These are phyloP conservation scores for Gadopsis marmoratus DNA, from an alignment of 2,797 vertebrate genomes.

Conservation along the genomic window DNA sequence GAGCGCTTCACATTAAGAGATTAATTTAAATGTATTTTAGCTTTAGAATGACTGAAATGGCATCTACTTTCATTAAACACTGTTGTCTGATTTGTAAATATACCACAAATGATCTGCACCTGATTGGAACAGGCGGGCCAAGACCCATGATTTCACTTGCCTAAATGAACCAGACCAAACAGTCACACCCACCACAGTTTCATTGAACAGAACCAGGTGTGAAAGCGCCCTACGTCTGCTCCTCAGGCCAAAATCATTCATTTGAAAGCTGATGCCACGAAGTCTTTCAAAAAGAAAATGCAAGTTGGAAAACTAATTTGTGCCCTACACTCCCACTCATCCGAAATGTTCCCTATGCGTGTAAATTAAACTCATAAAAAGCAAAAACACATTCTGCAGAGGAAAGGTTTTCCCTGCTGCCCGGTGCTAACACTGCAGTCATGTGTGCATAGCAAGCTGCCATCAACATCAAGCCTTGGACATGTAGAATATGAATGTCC, in stretches of 20 bases:
- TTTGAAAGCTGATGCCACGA: neutral
- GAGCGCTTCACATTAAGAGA: conserved; percentile 3
- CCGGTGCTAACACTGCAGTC: neutral
- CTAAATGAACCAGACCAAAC: conserved; percentile 7
- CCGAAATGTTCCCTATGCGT: neutral
- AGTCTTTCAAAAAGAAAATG: neutral
- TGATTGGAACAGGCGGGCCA: neutral
- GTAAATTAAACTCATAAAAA: neutral
- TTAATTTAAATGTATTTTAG: neutral
- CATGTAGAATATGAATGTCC: conserved; percentile 66
- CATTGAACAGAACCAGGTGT: conserved; percentile 1
- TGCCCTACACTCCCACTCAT: neutral
- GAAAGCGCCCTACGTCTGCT: neutral
- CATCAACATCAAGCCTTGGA: conserved; percentile 43
- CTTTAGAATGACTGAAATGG: neutral
- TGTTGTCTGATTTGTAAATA: neutral
- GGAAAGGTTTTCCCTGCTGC: neutral
- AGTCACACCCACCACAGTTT: neutral
- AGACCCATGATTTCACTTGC: neutral
- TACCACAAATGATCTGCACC: neutral
- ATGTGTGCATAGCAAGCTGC: conserved; percentile 3
- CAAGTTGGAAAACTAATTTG: neutral
- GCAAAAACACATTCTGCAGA: neutral
- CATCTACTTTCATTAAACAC: neutral
- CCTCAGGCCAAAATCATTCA: neutral